These are phyloP conservation scores for Caenorhabditis sp. DNA, from an alignment of 2,888 invertebrate genomes.

Conservation along the genomic window DNA sequence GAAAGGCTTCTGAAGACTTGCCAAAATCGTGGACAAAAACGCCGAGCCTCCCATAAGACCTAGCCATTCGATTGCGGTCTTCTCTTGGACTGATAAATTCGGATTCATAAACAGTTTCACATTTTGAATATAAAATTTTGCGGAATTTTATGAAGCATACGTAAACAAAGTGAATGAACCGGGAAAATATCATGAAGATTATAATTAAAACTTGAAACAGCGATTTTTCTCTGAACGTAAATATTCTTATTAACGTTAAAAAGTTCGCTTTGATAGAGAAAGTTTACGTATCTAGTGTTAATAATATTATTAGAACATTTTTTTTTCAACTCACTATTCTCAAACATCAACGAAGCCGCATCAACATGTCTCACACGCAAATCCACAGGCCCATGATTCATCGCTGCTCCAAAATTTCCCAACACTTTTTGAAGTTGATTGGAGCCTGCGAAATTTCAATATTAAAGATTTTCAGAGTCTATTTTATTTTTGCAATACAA, in stretches of 20 bases:
- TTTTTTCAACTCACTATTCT: slow-evolving; percentile 24
- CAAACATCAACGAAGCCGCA: slow-evolving; percentile 35
- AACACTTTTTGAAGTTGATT: slow-evolving; percentile 21
- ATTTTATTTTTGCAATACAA: too few relatives aligned
- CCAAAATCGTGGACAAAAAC: slow-evolving; percentile 11
- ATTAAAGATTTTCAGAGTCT: too few relatives aligned
- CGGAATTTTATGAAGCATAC: too few relatives aligned
- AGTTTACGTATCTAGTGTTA: too few relatives aligned
- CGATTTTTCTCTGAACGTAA: too few relatives aligned
- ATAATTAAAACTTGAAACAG: too few relatives aligned
- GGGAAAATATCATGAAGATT: too few relatives aligned
- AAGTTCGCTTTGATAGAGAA: too few relatives aligned
- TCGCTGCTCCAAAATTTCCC: slow-evolving; percentile 26
- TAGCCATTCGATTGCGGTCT: slow-evolving; percentile 12
- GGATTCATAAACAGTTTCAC: too few relatives aligned
- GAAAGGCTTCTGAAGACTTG: slow-evolving; percentile 31
- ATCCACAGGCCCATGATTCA: slow-evolving; percentile 38
- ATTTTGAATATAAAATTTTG: too few relatives aligned
- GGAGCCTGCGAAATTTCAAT: slow-evolving; percentile 11
- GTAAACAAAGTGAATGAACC: too few relatives aligned
- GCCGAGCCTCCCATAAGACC: slow-evolving; percentile 17
- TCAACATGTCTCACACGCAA: slow-evolving; percentile 35
- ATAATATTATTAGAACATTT: neutral
- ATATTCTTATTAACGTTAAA: too few relatives aligned
- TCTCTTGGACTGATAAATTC: slow-evolving; percentile 14